Base-by-base conservation (phyloP, 2,113 vertebrate species). In the Andinoacara biseriatus region DNA sequence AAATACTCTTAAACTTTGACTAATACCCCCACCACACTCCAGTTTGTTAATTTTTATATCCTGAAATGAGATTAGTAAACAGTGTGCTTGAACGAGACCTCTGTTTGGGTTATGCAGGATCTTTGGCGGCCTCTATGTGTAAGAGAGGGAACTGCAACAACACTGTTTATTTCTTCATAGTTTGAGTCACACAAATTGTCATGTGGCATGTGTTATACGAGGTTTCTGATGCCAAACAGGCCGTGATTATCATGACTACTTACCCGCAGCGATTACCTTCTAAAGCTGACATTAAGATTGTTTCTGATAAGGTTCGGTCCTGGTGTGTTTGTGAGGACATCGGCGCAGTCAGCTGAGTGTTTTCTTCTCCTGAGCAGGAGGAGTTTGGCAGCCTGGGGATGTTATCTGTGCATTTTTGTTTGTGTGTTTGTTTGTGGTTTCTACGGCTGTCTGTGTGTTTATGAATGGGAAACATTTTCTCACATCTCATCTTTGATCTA, bases 401-500 rank as follows among this genome's bases (percentile, higher is more conserved):
- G 85, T 93, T 90, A 88, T 92, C 82, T 82, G 85, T 83, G 86
- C 81, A 83, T 88, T 89, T 89, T 57, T 87, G 78, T 86, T 61
- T 84, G 81, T 26, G 38, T 85, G 74, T 84, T 67, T 87, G 83
- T 82, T 75, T 82, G 81, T 38, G 87, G 24, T 81, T 33, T 82
- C 85, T 87, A 65, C 26, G 20, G 3, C 61, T 80, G 89, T 82
- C 61, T 81, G 43, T 88, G 63, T 84, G 86, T 87, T 81, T 78
- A 58, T 26, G 77, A 38, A 60, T 78, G 76, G 63, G 87, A 85
- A 93, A 77, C 67, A 86, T 87, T 90, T 86, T 85, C 62, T 91
- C 80, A 74, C 88, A 82, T 90, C 94, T 76, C 20, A 85, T 80
- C 90, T 90, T 94, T 94, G 87, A 92, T 92, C 88, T 83, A 35